These are phyloP conservation scores for Drosophila subsilvestris DNA, from an alignment of 2,888 invertebrate genomes.

Conservation along the genomic window DNA sequence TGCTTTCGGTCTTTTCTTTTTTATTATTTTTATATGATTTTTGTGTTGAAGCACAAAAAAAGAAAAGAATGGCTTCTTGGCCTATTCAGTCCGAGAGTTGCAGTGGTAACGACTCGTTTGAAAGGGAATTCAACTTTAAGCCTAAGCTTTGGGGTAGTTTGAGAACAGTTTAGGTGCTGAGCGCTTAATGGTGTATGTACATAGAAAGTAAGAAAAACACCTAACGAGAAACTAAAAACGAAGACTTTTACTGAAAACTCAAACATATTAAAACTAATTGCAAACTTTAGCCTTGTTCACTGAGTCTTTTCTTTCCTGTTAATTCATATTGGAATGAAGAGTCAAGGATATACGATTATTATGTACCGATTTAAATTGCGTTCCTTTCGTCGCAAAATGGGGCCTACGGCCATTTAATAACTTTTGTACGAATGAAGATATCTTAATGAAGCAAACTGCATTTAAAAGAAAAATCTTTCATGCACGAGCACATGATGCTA, in stretches of 20 bases:
- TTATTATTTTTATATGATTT: conserved; percentile 23
- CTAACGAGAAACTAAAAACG: neutral
- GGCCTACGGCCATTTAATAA: too few relatives aligned
- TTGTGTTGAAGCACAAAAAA: conserved; percentile 12
- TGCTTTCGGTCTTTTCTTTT: conserved; percentile 20
- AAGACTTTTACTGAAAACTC: neutral
- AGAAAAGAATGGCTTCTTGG: conserved; percentile 33
- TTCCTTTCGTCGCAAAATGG: neutral
- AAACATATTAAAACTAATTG: too few relatives aligned
- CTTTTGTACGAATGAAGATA: too few relatives aligned
- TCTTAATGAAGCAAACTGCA: too few relatives aligned
- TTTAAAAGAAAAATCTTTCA: too few relatives aligned
- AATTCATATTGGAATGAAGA: too few relatives aligned
- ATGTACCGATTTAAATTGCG: neutral
- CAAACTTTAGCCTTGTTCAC: too few relatives aligned
- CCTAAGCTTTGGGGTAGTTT: conserved; percentile 1
- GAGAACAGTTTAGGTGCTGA: conserved; percentile 14
- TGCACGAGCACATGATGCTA: too few relatives aligned
- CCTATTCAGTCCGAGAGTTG: conserved; percentile 32
- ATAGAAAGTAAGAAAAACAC: neutral
- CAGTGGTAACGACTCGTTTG: conserved; percentile 43
- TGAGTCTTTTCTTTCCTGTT: too few relatives aligned
- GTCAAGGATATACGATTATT: neutral
- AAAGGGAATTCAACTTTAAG: conserved; percentile 19
- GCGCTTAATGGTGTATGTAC: neutral